A percentile compares a stretch with the other conserved stretches of the same genome.
These are phyloP conservation scores for Lasioglossum figueresi DNA, from an alignment of 2,888 invertebrate species.

Conservation along the genomic window DNA sequence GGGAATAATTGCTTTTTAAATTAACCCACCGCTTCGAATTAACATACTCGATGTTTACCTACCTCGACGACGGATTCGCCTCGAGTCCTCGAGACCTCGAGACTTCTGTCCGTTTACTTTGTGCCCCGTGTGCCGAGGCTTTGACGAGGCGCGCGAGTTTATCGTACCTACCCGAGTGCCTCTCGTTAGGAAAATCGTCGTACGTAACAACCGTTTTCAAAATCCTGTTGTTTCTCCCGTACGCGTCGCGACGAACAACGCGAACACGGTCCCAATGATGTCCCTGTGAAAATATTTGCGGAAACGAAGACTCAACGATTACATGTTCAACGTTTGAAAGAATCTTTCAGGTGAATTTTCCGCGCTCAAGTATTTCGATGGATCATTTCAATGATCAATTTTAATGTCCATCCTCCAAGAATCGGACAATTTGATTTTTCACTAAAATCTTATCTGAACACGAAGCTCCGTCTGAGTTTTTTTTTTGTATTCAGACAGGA, in stretches of 20 bases:
- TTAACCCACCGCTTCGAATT: conserved; percentile 69
- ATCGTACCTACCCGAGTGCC: background rate
- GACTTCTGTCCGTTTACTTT: conserved; percentile 17
- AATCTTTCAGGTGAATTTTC: background rate
- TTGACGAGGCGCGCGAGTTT: conserved; percentile 3
- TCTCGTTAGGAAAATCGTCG: background rate
- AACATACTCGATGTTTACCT: conserved; percentile 67
- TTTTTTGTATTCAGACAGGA: too few species aligned
- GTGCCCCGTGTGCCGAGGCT: background rate
- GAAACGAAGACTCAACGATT: background rate
- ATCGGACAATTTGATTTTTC: too few species aligned
- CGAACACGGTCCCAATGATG: background rate
- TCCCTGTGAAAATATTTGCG: background rate
- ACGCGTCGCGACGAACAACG: background rate
- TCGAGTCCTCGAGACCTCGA: background rate
- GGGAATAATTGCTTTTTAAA: conserved; percentile 77
- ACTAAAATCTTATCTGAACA: too few species aligned
- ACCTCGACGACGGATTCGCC: background rate
- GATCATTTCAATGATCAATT: too few species aligned
- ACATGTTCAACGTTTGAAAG: background rate
- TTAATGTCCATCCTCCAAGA: too few species aligned
- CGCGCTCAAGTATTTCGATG: too few species aligned
- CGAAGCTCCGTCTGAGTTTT: too few species aligned
- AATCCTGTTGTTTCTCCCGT: background rate
- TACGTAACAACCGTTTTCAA: background rate